Percentiles rank a stretch among this genome's conserved stretches.
phyloP scores from a whole-genome alignment of 2,888 invertebrate species.

The Merodon equestris region DNA sequence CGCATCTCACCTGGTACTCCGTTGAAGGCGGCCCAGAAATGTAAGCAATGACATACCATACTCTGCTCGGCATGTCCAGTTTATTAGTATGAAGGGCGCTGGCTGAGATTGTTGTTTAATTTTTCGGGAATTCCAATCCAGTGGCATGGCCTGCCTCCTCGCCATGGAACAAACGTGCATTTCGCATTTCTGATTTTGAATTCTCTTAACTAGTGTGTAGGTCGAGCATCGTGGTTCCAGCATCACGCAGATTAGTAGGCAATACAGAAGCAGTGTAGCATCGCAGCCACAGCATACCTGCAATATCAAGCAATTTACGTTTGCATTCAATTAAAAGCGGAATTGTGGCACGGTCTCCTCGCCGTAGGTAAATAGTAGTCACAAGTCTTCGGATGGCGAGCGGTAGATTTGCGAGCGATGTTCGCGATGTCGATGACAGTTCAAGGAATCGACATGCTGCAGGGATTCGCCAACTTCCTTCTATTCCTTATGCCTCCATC shows the following conservation, averaged over 20 bases:
- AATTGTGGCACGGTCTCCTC: constrained; percentile 45
- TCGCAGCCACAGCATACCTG: constrained; percentile 54
- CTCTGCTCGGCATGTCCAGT: constrained; percentile 37
- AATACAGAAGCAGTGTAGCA: constrained; percentile 50
- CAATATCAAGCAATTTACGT: constrained; percentile 66
- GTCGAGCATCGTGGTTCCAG: constrained; percentile 8
- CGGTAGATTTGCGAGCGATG: constrained; percentile 40
- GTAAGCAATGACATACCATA: constrained; percentile 67
- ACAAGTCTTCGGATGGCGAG: neutral
- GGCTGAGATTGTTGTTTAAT: neutral
- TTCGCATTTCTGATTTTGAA: constrained; percentile 63
- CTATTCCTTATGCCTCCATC: constrained; percentile 30
- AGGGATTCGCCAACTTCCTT: constrained; percentile 54
- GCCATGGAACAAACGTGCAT: constrained; percentile 51
- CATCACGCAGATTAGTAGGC: constrained; percentile 4
- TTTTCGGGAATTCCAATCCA: constrained; percentile 54
- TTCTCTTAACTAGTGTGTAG: constrained; percentile 44
- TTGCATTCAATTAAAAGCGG: constrained; percentile 66
- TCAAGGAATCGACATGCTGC: constrained; percentile 67
- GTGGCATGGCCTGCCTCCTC: constrained; percentile 39
- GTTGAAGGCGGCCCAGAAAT: constrained; percentile 56
- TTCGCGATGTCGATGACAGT: constrained; percentile 64
- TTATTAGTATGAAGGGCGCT: constrained; percentile 43
- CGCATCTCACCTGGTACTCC: constrained; percentile 44
- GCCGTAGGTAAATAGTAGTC: neutral